Base-by-base conservation (phyloP, 64 coral and sea anemone genomes). In the Exaiptasia diaphana region DNA sequence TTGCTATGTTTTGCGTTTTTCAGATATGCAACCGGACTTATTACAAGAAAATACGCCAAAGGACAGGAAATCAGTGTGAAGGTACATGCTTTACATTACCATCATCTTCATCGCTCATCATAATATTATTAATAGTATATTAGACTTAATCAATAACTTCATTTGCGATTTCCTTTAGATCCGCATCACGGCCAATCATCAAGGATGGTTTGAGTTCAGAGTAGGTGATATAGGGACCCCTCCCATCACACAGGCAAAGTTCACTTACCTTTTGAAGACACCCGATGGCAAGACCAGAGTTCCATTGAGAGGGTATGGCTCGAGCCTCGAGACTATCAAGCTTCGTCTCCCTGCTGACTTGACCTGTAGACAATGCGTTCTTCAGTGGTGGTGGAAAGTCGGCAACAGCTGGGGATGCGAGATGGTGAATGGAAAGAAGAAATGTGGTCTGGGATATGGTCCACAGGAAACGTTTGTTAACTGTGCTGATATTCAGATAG, bases 391-490 rank as follows among this genome's bases (percentile, higher is more conserved):
- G 83, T 86, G 72, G 70, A 86, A 39, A 0, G 57, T 50, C 10
- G 82, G 83, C 17, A 76, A 86, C 37, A 76, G 48, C 20, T 76
- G 71, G 71, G 83, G 83, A 24, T 85, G 82, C n/a, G 38, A 61
- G 37, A 15, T 46, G 15, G 43, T 6, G 15, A 62, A 46, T 39
- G 14, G 67, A n/a, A 38, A 57, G 25, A n/a, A n/a, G n/a, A n/a
- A n/a, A n/a, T 85, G 82, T 56, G 82, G 82, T 2, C 5, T 40
- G 8, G 82, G 82, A 5, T 20, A 17, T 10, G 35, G 52, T 12
- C 49, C 48, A 17, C 83, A 86, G 40, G 83, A 86, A 48, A 86
- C 71, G 0, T 86, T 86, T 38, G 83, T 86, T 31, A 86, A 86
- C 57, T 86, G 83, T 24, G 83, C 70, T 17, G 71, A 86, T 50